Percentiles rank a stretch among this genome's conserved stretches.
Evolutionary conservation across 2,797 vertebrate species (phyloP).

Genomic region (Catostomus latipinnis): DNA sequence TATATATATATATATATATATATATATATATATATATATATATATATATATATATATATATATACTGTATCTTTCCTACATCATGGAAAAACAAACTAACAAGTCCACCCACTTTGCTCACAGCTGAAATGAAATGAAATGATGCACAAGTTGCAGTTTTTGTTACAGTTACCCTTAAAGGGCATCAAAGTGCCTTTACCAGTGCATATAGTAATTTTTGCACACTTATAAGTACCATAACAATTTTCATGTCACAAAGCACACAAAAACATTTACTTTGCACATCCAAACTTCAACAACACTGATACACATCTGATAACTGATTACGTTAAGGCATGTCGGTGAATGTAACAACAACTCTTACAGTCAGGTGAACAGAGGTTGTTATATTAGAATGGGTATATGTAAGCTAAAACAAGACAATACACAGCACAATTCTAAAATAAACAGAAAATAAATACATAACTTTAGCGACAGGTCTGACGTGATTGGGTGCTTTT

Average conservation of each 20-base stretch:
- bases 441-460: constrained; percentile 2
- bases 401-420: constrained; percentile 10
- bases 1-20: too few relatives aligned
- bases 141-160: neutral
- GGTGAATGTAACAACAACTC: constrained; percentile 16
- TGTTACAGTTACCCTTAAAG: neutral
- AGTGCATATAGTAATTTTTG: neutral
- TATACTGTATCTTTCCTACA: neutral
- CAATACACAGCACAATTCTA: constrained; percentile 9
- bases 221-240: neutral
- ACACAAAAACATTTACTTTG: constrained; percentile 35
- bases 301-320: constrained; percentile 21
- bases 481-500: neutral
- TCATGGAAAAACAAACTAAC: neutral
- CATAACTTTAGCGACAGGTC: neutral
- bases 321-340: constrained; percentile 43
- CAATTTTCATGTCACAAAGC: constrained; percentile 5
- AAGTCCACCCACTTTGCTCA: neutral
- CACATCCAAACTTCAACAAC: constrained; percentile 12
- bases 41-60: too few relatives aligned
- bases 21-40: too few relatives aligned
- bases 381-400: constrained; percentile 9
- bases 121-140: neutral
- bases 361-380: constrained; percentile 15
- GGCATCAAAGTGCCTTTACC: neutral